Base-by-base conservation (phyloP, 2,797 vertebrate species). In the Darevskia nairensis region DNA sequence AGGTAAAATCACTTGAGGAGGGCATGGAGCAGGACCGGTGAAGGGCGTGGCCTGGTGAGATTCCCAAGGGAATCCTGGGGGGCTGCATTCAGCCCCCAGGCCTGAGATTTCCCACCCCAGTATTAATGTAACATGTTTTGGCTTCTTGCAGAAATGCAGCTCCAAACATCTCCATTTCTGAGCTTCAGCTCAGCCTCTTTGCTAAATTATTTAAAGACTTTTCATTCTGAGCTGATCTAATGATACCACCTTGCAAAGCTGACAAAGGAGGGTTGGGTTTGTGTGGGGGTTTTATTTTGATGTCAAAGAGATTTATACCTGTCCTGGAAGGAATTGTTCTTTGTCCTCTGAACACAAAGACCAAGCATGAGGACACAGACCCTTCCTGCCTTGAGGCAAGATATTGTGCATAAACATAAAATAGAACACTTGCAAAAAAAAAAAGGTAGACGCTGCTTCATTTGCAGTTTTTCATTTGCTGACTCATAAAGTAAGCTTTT, bases 121-220 rank as follows among this genome's bases (percentile, higher is more conserved):
- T 64, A 64, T 13, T 59, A 79, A 55, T 21, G 13, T n/a, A 55
- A 55, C 77, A 19, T 55, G 8, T 17, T 66, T 41, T 7, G 23
- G 21, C 72, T 74, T 17, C 68, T 64, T 29, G 19, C 13, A 46
- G 64, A 39, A 82, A 32, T 71, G 46, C 25, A n/a, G 15, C 13
- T 83, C 41, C 66, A 50, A 50, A 69, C 11, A 27, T 46, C 9
- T 82, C 50, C 66, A n/a, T 82, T 82, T 9, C 27, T 19, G 29
- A 27, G 44, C 44, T 27, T 44, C 39, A 44, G 64, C 25, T 82
- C 27, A n/a, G 66, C 17, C 15, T 41, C 3, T 19, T 39, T 50
- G 19, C 81, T 83, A 32, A 83, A 68, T 83, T 71, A 83, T 83
- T 83, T 50, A 83, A 46, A 71, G 27, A 25, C 32, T 19, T 83